phyloP scores from a whole-genome alignment of 2,113 vertebrate species.

The Bufo bufo region DNA sequence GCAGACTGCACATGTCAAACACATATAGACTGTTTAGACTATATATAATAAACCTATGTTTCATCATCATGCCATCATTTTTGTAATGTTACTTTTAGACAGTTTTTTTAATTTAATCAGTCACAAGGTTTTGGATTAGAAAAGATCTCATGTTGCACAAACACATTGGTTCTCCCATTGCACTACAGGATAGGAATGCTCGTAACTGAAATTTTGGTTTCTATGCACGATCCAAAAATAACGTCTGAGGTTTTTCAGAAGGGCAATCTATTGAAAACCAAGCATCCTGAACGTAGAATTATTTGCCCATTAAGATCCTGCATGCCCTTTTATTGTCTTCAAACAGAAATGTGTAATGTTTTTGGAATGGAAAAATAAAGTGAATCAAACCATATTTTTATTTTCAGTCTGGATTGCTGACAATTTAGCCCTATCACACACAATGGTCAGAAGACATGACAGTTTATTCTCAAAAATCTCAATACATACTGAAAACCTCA shows the following conservation, averaged over 20 bases:
- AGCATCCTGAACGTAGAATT: slow-evolving; percentile 74
- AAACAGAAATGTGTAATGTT: slow-evolving; percentile 65
- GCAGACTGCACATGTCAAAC: background rate
- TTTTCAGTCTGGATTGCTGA: slow-evolving; percentile 43
- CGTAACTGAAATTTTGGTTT: slow-evolving; percentile 75
- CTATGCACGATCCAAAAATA: slow-evolving; percentile 73
- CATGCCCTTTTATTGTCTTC: slow-evolving; percentile 67
- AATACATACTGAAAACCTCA: background rate
- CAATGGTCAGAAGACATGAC: slow-evolving; percentile 15
- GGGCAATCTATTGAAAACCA: slow-evolving; percentile 71
- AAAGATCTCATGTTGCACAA: slow-evolving; percentile 70
- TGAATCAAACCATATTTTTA: slow-evolving; percentile 51
- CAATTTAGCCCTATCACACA: slow-evolving; percentile 43
- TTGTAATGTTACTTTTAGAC: slow-evolving; percentile 14
- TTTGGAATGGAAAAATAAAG: slow-evolving; percentile 71
- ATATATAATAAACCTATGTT: background rate
- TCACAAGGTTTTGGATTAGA: slow-evolving; percentile 62
- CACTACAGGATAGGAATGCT: slow-evolving; percentile 76
- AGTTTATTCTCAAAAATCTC: slow-evolving; percentile 35
- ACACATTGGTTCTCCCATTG: slow-evolving; percentile 77
- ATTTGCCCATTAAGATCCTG: slow-evolving; percentile 77
- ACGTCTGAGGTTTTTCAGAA: slow-evolving; percentile 70
- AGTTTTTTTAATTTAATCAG: slow-evolving; percentile 51
- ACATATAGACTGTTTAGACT: background rate
- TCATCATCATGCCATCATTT: slow-evolving; percentile 18